Percentiles rank a stretch among this genome's conserved stretches.
These are phyloP conservation scores for Corvus hawaiiensis DNA, from an alignment of 2,113 vertebrate species.

Conservation along the genomic window DNA sequence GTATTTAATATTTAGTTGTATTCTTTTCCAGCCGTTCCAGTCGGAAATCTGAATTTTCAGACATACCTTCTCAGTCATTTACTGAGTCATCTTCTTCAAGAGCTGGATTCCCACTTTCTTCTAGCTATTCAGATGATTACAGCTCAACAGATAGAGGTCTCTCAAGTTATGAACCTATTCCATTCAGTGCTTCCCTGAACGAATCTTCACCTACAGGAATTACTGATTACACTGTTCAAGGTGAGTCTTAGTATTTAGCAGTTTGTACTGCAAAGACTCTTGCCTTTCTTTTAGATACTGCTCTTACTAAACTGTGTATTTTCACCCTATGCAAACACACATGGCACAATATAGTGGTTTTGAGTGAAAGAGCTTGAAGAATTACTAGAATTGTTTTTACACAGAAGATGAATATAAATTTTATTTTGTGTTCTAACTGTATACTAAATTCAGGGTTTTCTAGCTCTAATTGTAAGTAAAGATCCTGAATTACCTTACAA, in stretches of 20 bases:
- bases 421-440: not conserved
- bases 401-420: not conserved
- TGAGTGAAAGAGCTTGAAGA: not conserved
- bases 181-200: conserved; percentile 80
- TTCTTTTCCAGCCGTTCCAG: conserved; percentile 66
- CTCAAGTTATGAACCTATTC: conserved; percentile 68
- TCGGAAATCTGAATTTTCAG: conserved; percentile 68
- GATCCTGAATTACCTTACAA: not conserved
- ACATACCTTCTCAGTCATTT: conserved; percentile 37
- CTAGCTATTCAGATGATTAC: conserved; percentile 54
- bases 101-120: conserved; percentile 1
- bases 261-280: conserved; percentile 5
- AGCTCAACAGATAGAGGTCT: conserved; percentile 57
- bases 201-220: conserved; percentile 80
- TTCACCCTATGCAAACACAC: not conserved
- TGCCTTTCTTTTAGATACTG: not conserved
- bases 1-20: not conserved
- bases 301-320: not conserved
- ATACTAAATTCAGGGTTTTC: not conserved
- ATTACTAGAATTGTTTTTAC: not conserved
- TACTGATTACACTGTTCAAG: conserved; percentile 67
- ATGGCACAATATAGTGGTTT: not conserved
- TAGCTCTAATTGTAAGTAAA: not conserved
- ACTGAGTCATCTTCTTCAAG: conserved; percentile 46
- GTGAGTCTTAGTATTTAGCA: conserved; percentile 58